Base-by-base conservation (phyloP, 2,113 vertebrate species). In the Microtus ochrogaster region DNA sequence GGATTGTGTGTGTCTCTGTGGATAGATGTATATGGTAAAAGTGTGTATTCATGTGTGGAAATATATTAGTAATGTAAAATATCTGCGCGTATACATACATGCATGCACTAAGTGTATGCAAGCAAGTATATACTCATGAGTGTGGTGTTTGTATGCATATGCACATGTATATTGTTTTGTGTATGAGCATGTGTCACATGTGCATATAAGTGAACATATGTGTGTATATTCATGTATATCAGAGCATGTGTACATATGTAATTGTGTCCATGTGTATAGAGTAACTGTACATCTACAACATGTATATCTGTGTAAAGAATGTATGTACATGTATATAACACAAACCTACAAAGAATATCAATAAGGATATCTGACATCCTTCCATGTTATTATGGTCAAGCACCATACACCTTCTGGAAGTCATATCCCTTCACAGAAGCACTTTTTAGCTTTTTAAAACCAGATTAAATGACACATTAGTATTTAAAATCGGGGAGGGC, bases 301-400 rank as follows among this genome's bases (percentile, higher is more conserved):
- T 8, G 2, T 16, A 39, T 26, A 9, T 12, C 0, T 3, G 2
- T 30, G 11, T 7, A 1, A 0, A 33, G 3, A 26, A 3, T 76
- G 44, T 68, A 36, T 83, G 41, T 7, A 21, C 12, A 19, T 9
- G 17, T 65, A 2, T 21, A 3, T 11, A 33, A n/a, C 22, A 24
- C 13, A n/a, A 7, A 33, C 72, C 49, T 36, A 28, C 7, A 52
- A 5, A 74, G 36, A 73, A 7, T 30, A 55, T 76, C n/a, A n/a
- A 1, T 0, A 3, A 72, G n/a, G 44, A 17, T 36, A 2, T 9
- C 70, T 79, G 68, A 47, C 28, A n/a, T 39, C 24, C 58, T 33
- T 52, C 30, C 73, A 12, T 10, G 58, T 74, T 39, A 83, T 86
- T 96, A 83, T 65, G 41, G 63, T 68, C 39, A 87, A 82, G 63